Base-by-base conservation (phyloP, 2,888 invertebrate genomes). In the Melieria picta region DNA sequence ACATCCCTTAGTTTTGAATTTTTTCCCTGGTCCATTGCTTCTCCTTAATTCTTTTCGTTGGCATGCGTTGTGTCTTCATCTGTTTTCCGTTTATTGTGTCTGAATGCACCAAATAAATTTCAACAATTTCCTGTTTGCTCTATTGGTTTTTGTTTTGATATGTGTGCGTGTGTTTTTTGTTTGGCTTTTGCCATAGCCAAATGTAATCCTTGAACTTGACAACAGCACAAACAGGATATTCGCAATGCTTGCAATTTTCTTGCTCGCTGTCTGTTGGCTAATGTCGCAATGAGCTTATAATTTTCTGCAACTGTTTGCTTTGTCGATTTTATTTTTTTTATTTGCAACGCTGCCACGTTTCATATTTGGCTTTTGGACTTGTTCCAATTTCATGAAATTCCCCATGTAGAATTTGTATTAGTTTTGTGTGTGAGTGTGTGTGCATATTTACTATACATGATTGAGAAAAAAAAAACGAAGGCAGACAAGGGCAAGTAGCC, bases 181-280 rank as follows among this genome's bases (percentile, higher is more conserved):
- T 30, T 30, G 30, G 30, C 30, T 3, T 30, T 30, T 30, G 30
- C 30, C 30, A 30, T 30, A 30, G 30, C 72, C 75, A 78, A 78
- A 77, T 79, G 77, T 81, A 80, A 81, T 81, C 80, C 81, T 80
- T 81, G 81, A 81, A 81, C 81, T 81, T 81, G 81, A 69, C 69
- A 69, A 62, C 56, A 63, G 69, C 62, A 69, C 62, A 69, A 69
- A 69, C 62, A 62, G 62, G 69, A 63, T 62, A 62, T 69, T 13
- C 62, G 69, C 62, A 69, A 62, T 56, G 42, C 7, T 63, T 52
- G 50, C 50, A 30, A n/a, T 50, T 45, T 48, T 66, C 52, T 67
- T 13, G 30, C 16, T 57, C 47, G 50, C 50, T 16, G 50, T 60
- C 58, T 48, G 67, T 45, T 67, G 67, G 67, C 61, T 60, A 67